These are phyloP conservation scores for Gorsachius magnificus DNA, from an alignment of 2,797 vertebrate genomes.

Conservation along the genomic window DNA sequence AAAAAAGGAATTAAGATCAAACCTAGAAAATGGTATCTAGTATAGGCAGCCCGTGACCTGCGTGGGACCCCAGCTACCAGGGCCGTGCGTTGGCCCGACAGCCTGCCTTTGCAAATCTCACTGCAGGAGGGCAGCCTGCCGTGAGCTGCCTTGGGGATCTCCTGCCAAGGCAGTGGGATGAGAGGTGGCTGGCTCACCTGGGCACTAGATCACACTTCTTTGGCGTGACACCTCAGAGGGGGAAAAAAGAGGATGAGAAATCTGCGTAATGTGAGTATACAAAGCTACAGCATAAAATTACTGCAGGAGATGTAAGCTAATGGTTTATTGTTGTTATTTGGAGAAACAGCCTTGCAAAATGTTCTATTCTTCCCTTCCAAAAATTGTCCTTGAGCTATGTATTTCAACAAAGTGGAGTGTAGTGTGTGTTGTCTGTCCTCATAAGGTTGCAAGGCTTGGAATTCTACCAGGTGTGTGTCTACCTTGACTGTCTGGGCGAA, in stretches of 20 bases:
- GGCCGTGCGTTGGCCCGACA: fast-evolving
- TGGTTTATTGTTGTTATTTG: background rate
- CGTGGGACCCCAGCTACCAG: fast-evolving
- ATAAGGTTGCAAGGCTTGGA: background rate
- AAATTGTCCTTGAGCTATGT: background rate
- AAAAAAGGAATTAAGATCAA: background rate
- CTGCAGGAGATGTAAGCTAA: background rate
- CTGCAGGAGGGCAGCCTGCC: background rate
- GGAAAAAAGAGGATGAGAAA: background rate
- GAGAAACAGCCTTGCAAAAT: background rate
- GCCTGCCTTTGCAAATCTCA: background rate
- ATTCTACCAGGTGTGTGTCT: background rate
- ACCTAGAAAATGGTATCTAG: background rate
- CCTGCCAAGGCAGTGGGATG: background rate
- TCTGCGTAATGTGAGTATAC: fast-evolving
- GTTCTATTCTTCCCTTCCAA: background rate
- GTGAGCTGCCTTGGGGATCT: background rate
- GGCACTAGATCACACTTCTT: fast-evolving
- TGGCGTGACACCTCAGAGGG: background rate
- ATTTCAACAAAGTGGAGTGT: background rate
- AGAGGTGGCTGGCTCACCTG: background rate
- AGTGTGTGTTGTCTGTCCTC: background rate
- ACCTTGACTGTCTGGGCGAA: background rate
- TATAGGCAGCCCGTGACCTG: background rate
- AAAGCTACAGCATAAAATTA: background rate